A percentile compares a stretch with the other conserved stretches of the same genome.
phyloP scores from a whole-genome alignment of 2,888 invertebrate species.

The Xestia c-nigrum region DNA sequence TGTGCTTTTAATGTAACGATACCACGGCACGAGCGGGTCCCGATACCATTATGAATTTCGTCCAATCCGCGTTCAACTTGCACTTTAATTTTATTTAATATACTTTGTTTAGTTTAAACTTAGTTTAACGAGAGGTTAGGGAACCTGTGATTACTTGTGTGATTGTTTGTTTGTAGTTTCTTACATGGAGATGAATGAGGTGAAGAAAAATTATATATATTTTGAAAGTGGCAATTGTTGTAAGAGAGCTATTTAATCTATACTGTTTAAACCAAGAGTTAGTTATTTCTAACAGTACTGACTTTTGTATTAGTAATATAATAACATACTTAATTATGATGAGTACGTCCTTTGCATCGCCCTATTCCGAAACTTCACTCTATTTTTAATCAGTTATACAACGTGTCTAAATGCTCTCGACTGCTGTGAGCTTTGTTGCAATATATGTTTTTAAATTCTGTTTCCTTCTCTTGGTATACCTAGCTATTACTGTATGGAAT shows the following conservation, averaged over 20 bases:
- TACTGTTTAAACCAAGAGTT: not conserved
- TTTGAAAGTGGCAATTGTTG: not conserved
- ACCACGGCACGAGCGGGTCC: conserved; percentile 82
- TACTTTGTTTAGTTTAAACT: conserved; percentile 37
- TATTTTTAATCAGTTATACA: not conserved
- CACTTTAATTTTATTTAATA: conserved; percentile 69
- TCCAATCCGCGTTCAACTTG: conserved; percentile 71
- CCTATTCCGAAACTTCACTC: not conserved
- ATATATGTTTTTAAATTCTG: not conserved
- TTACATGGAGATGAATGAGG: not conserved
- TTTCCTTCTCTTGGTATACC: not conserved
- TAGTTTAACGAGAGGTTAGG: conserved; percentile 33
- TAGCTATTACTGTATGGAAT: not conserved
- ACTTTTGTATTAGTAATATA: not conserved
- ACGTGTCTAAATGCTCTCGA: not conserved
- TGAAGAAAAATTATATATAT: not conserved
- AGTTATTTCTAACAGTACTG: not conserved
- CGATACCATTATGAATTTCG: conserved; percentile 83
- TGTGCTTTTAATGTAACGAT: conserved; percentile 88
- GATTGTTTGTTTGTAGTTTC: not conserved
- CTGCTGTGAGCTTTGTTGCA: not conserved
- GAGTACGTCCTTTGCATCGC: not conserved
- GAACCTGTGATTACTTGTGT: not conserved
- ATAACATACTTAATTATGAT: not conserved
- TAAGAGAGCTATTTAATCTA: not conserved